phyloP scores from a whole-genome alignment of 2,888 invertebrate genomes.

The Eurois occulta region DNA sequence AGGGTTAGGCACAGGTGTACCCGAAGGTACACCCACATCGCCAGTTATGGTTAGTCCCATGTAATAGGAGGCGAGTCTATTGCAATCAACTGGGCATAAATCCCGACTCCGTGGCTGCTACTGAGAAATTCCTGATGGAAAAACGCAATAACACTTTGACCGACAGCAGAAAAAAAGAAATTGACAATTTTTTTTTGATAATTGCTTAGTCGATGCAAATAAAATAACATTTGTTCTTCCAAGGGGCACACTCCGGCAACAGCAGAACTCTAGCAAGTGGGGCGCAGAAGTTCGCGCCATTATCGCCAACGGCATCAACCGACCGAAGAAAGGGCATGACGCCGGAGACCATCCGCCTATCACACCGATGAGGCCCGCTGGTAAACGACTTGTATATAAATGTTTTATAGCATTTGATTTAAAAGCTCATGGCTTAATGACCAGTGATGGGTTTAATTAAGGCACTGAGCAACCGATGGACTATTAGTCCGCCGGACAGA shows the following conservation, averaged over 20 bases:
- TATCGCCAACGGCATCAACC: conserved; percentile 93
- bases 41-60: too few relatives aligned
- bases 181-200: too few relatives aligned
- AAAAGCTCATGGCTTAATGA: not conserved
- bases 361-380: conserved; percentile 97
- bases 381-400: conserved; percentile 68
- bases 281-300: conserved; percentile 94
- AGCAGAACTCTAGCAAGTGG: conserved; percentile 94
- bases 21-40: too few relatives aligned
- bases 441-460: not conserved
- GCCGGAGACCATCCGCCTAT: conserved; percentile 99
- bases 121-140: too few relatives aligned
- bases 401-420: not conserved
- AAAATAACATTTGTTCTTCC: not conserved
- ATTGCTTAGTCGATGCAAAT: not conserved
- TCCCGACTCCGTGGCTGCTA: too few relatives aligned
- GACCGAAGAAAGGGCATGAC: conserved; percentile 96
- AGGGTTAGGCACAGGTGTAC: too few relatives aligned
- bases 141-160: too few relatives aligned
- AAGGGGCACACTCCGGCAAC: conserved; percentile 92
- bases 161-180: too few relatives aligned
- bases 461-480: not conserved
- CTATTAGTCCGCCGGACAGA: not conserved
- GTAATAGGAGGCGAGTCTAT: too few relatives aligned
- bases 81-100: too few relatives aligned